Base-by-base conservation (phyloP, 2,797 vertebrate species). In the Pseudochromis fuscus region DNA sequence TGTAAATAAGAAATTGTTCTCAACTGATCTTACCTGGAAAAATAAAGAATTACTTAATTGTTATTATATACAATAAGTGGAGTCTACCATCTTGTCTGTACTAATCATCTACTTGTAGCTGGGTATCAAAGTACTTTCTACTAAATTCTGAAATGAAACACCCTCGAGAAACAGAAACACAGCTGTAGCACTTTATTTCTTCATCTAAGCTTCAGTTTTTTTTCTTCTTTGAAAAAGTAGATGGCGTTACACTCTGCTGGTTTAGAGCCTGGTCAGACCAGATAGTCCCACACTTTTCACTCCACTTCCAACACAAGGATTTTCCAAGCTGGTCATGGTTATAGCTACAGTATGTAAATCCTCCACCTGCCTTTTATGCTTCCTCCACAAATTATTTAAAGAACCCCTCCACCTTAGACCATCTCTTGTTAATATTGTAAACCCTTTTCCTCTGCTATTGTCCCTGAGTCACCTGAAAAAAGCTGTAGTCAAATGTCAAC, bases 371-470 rank as follows among this genome's bases (percentile, higher is more conserved):
- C 52, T 55, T 71, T 75, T 66, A 68, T 67, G 35, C 51, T 67
- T 81, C 45, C 67, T 44, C 46, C 28, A 57, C 46, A 77, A 72
- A 79, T 77, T 40, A 76, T 79, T 68, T 62, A 60, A 73, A 84
- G n/a, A 82, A 52, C 21, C 37, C 18, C 16, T 71, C 50, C 51
- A 70, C 51, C 48, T 77, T 67, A 38, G 27, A 44, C 58, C 61
- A 38, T 72, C 60, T 56, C 51, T 67, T 57, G 66, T 72, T 45
- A 67, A 80, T 75, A 38, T 58, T 75, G 53, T 77, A 74, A 74
- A 67, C 63, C 72, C 68, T 58, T 61, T 52, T 67, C 28, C 33
- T 45, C 25, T 40, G 13, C 30, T 40, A 56, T 72, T 61, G 71
- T 65, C 33, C 58, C 42, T 1, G 51, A 69, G 45, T 83, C 65